Base-by-base conservation (phyloP, 2,797 vertebrate genomes). In the Pipistrellus nathusii region DNA sequence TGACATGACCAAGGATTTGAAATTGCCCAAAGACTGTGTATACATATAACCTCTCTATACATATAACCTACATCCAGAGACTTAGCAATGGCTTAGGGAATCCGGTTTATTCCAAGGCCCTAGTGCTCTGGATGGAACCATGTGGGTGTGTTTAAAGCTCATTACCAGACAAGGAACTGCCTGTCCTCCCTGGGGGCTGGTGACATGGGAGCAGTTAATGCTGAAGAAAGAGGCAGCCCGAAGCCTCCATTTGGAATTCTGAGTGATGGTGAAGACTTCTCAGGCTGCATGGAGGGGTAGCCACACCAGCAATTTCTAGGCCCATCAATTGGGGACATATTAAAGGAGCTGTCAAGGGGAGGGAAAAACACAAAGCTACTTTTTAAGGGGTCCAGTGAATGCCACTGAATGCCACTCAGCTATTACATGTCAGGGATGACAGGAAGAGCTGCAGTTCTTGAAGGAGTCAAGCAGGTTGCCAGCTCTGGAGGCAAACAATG, bases 231-330 rank as follows among this genome's bases (percentile, higher is more conserved):
- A 59, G 32, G 35, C 27, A 27, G 27, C 35, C 73, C 1, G 11
- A 32, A 35, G 14, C 18, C 18, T 35, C 27, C 14, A 2, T 30
- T 48, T 17, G 32, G 25, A 94, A 27, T 20, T 68, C 32, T 46
- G 27, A 21, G 27, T 71, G 23, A 6, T 62, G 81, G 18, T 14
- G 41, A 81, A 57, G 64, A 85, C 8, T 55, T 75, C 10, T 0
- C 0, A 0, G 27, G 23, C 41, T 46, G 8, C 2, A 3, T 35
- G 32, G 51, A 44, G 17, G 6, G 6, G 59, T 27, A 41, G 11
- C 32, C 10, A 3, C 23, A 38, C 7, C 11, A 64, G 20, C 27
- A 25, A 9, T 75, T 83, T 41, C 81, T 81, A 75, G 66, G 30
- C 41, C 6, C 30, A 48, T 41, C 8, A 32, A 0, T 1, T 44